Conservation (phyloP, 2,797 vertebrate genomes). For the Sebastes trivittatus region DNA sequence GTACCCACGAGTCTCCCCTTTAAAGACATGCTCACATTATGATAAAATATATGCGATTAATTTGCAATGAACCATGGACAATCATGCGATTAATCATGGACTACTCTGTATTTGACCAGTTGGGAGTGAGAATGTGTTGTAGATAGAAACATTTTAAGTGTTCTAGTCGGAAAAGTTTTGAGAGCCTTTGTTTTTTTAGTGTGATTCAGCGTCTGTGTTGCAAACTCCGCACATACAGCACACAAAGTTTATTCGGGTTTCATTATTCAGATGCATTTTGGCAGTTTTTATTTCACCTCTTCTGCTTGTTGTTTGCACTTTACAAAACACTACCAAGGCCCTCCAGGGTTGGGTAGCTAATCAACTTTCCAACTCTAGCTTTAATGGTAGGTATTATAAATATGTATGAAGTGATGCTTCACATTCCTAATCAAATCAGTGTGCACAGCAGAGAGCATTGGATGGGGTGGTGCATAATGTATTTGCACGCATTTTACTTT, state of each 20-base stretch:
- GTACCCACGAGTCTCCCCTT: too few species aligned
- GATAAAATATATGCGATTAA: too few species aligned
- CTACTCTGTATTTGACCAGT: too few species aligned
- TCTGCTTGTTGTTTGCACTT: conserved; percentile 23
- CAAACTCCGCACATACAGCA: neutral
- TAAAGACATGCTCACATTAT: too few species aligned
- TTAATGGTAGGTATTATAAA: conserved; percentile 60
- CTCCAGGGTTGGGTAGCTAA: conserved; percentile 36
- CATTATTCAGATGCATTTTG: neutral
- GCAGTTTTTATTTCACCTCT: conserved; percentile 1
- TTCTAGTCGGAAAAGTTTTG: neutral
- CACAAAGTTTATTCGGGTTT: neutral
- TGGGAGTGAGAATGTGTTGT: too few species aligned
- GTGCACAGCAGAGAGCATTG: conserved; percentile 42
- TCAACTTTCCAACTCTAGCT: conserved; percentile 48
- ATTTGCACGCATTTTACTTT: conserved; percentile 37
- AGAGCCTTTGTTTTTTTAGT: neutral
- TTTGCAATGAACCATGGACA: too few species aligned
- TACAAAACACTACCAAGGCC: neutral
- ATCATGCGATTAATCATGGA: too few species aligned
- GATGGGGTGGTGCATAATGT: conserved; percentile 46
- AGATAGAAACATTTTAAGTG: neutral
- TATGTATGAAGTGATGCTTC: conserved; percentile 63
- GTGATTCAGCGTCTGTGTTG: neutral
- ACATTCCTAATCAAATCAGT: conserved; percentile 53